Evolutionary conservation across 2,888 invertebrate species (phyloP).

Genomic region (Calameuta idolon): DNA sequence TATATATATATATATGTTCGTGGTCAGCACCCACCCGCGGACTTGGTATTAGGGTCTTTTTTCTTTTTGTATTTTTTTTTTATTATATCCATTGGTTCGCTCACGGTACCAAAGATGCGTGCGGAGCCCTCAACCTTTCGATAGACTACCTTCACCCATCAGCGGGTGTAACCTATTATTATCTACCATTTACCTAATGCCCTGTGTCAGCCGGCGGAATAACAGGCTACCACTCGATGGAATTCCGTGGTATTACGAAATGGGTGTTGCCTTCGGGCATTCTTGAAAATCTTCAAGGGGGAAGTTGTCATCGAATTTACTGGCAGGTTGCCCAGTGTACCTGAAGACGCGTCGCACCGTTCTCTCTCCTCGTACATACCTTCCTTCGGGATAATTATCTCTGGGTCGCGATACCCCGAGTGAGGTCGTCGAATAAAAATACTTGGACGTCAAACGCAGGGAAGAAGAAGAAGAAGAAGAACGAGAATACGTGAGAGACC

Average conservation of each 20-base stretch:
- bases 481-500: conserved; percentile 15
- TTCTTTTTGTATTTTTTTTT: background rate
- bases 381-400: background rate
- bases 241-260: conserved; percentile 30
- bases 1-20: background rate
- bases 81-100: background rate
- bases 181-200: conserved; percentile 66
- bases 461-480: background rate
- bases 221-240: conserved; percentile 40
- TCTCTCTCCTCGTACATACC: background rate
- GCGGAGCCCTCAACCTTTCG: conserved; percentile 40
- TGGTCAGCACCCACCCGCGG: background rate
- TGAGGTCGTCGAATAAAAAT: background rate
- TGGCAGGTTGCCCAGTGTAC: background rate
- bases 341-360: background rate
- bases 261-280: background rate
- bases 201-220: conserved; percentile 56
- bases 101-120: conserved; percentile 31
- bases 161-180: conserved; percentile 66
- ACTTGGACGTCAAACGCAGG: background rate
- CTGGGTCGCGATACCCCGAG: background rate
- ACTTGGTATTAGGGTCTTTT: background rate
- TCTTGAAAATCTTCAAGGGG: background rate
- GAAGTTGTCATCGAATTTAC: background rate
- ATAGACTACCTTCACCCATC: conserved; percentile 60